A percentile compares a stretch with the other conserved stretches of the same genome.
Conservation (phyloP, 2,113 vertebrate genomes). For the Lontra canadensis region DNA sequence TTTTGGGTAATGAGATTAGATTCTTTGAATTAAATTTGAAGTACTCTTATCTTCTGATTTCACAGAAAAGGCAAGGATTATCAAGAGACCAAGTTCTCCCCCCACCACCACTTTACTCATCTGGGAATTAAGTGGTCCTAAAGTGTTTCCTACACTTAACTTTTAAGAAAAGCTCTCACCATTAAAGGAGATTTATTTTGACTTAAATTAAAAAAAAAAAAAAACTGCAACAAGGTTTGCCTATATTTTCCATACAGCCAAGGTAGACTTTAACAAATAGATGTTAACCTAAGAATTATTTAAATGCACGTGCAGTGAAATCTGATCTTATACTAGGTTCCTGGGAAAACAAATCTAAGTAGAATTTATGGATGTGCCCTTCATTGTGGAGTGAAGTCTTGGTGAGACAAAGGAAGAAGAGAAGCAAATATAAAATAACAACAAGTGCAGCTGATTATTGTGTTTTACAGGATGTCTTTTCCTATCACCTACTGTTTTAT, state of each 20-base stretch:
- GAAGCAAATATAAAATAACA: background rate
- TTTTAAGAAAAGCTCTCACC: background rate
- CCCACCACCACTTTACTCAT: background rate
- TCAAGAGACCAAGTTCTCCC: background rate
- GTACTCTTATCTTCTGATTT: background rate
- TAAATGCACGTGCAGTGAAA: background rate
- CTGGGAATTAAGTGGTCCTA: background rate
- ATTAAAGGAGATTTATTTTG: background rate
- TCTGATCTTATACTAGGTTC: background rate
- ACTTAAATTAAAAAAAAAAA: background rate
- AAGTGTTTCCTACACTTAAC: background rate
- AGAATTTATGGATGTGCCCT: background rate
- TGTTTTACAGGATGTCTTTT: background rate
- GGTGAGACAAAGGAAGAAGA: background rate
- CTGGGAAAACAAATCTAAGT: background rate
- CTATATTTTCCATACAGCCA: background rate
- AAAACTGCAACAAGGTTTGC: background rate
- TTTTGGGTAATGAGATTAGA: background rate
- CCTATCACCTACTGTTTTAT: background rate
- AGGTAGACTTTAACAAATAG: background rate
- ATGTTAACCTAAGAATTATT: background rate
- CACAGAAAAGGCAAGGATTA: background rate
- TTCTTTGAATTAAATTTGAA: background rate
- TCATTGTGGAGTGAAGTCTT: background rate
- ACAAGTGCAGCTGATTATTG: background rate